Evolutionary conservation across 53 echinoderm and acorn worm species (phyloP).

Genomic region (Astropecten irregularis): DNA sequence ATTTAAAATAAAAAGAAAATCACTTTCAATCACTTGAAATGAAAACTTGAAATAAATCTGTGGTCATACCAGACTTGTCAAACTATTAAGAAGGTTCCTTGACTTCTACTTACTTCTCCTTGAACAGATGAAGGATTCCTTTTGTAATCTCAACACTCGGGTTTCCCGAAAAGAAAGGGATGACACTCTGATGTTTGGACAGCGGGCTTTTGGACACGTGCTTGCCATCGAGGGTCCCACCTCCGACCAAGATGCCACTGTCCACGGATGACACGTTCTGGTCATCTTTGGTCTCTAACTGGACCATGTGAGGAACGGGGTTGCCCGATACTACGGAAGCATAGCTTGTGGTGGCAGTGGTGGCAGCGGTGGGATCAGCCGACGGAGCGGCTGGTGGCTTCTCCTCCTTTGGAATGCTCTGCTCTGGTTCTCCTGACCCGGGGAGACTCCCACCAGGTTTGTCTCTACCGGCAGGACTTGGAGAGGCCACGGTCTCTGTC

Average conservation of each 20-base stretch:
- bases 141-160: slow-evolving; percentile 94
- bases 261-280: background rate
- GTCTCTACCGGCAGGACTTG: slow-evolving; percentile 22
- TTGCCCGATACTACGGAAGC: slow-evolving; percentile 14
- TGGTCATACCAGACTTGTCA: too few relatives aligned
- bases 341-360: slow-evolving; percentile 9
- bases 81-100: too few relatives aligned
- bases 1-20: too few relatives aligned
- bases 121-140: slow-evolving; percentile 95
- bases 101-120: slow-evolving; percentile 89
- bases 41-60: too few relatives aligned
- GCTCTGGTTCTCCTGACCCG: slow-evolving; percentile 1
- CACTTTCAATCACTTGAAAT: too few relatives aligned
- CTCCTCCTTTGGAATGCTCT: background rate
- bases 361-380: background rate
- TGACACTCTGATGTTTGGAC: slow-evolving; percentile 46
- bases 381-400: too few relatives aligned
- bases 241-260: background rate
- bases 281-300: background rate
- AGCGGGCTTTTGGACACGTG: slow-evolving; percentile 58
- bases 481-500: slow-evolving; percentile 16
- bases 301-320: slow-evolving; percentile 28
- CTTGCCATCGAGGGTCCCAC: slow-evolving; percentile 12
- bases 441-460: background rate
- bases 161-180: slow-evolving; percentile 90